Evolutionary conservation across 2,797 vertebrate species (phyloP), one percentile per base, ranked within the genome.

Genomic region (Helicolenus hilgendorfi): DNA sequence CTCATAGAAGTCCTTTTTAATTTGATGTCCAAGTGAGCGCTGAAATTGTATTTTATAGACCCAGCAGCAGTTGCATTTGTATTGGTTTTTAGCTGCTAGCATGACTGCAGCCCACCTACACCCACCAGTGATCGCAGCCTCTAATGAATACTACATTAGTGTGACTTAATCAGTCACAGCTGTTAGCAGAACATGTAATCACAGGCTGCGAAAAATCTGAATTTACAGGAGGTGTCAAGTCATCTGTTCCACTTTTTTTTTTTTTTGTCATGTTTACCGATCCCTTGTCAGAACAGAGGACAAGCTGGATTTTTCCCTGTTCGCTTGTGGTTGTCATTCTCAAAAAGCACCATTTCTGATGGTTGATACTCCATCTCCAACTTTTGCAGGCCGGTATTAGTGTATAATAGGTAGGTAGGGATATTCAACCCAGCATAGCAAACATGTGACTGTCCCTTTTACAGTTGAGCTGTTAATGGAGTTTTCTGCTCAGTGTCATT

Each of bases 161-260:
- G 77, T 83, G 91, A 94, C 87, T 85, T 90, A 87, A 94, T 97
- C 94, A 87, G 92, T 94, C 94, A 89, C 62, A 90, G 86, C 76
- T 83, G 92, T 96, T 95, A 92, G 89, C 73, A 80, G 83, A 74
- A 91, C 80, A 79, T 94, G 92, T 89, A 91, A 94, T 92, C 88
- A 91, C 88, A 75, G 73, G 87, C 90, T 91, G 90, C 33, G 67
- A 94, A 90, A 89, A 95, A 94, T 94, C 86, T 15, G 79, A 87
- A 91, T 96, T 96, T 92, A 83, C 84, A 94, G 79, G 74, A 86
- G 56, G 72, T 81, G 82, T 87, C 72, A 72, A 85, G 64, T 92
- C 81, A 93, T 95, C 87, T 77, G 89, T 94, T 92, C 90, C 79
- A 91, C 82, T 83, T 73, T 77, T 72, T 56, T 36, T 60, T 60